Base-by-base conservation (phyloP, 1,140 invertebrate species). In the Thrips palmi region DNA sequence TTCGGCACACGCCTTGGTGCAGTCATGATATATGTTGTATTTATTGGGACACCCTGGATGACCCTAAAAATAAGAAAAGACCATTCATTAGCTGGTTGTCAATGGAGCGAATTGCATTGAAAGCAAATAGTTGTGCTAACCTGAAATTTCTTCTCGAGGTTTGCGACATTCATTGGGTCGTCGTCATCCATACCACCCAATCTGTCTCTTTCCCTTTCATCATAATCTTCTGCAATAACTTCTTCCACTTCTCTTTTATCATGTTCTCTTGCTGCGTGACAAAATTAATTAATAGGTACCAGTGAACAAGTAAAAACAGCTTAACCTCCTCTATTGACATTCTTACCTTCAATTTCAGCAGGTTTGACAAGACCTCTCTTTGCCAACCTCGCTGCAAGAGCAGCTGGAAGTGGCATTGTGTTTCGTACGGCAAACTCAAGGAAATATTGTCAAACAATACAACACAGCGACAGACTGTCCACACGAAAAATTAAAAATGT, bases 21-120 rank as follows among this genome's bases (percentile, higher is more conserved):
- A 98, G 43, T 87, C 77, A 55, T 99, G 94, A 57, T 81, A 91
- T 40, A 88, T 79, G 54, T 97, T 98, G 48, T 71, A 82, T 58
- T 92, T 96, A 53, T 97, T 97, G 2, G 94, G 94, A 58, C 94
- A 98, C 3, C 81, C 78, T 47, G 68, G 70, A 46, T 75, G 74
- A 21, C 73, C 71, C 58, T 67, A 39, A 35, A 54, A 53, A 45
- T 46, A 31, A 36, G 17, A 48, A 35, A 29, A 35, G 4, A 17
- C 37, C 41, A 37, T 27, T 39, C 41, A 21, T 38, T 32, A 10
- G 12, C 11, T 31, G 33, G 12, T 19, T 35, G 22, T 24, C 23
- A 18, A 18, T 32, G 3, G 27, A 24, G 3, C 20, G 21, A 21
- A 33, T 1, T n/a, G 12, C 14, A 21, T 34, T 39, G 55, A 54